phyloP scores from a whole-genome alignment of 2,888 invertebrate species.

The Barypeithes pellucidus region DNA sequence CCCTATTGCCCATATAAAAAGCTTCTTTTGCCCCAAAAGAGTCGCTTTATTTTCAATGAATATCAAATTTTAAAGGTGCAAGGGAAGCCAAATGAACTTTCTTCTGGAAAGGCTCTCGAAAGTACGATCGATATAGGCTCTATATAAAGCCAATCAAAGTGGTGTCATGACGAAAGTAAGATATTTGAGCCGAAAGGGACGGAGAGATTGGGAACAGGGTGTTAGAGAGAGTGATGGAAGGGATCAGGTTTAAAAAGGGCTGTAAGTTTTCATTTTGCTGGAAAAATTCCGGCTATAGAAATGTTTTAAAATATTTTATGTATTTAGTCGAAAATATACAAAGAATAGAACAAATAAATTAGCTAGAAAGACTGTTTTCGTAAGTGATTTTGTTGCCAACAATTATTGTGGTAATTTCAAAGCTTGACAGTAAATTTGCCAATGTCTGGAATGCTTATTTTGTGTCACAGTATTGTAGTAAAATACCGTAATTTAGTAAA shows the following conservation, averaged over 20 bases:
- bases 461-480: too few relatives aligned
- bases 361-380: too few relatives aligned
- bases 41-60: slow-evolving; percentile 59
- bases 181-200: slow-evolving; percentile 24
- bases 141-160: slow-evolving; percentile 48
- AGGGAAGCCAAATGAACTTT: slow-evolving; percentile 41
- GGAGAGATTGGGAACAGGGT: slow-evolving; percentile 29
- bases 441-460: too few relatives aligned
- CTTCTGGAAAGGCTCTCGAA: slow-evolving; percentile 29
- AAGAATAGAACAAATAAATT: too few relatives aligned
- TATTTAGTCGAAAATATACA: too few relatives aligned
- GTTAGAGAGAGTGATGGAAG: slow-evolving; percentile 1
- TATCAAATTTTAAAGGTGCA: slow-evolving; percentile 57
- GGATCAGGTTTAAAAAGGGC: slow-evolving; percentile 21
- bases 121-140: slow-evolving; percentile 42
- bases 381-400: too few relatives aligned
- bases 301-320: too few relatives aligned
- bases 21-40: slow-evolving; percentile 9
- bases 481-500: too few relatives aligned
- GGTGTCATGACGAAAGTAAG: slow-evolving; percentile 46
- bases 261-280: slow-evolving; percentile 36
- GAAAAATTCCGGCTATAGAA: not conserved
- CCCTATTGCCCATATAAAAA: slow-evolving; percentile 14
- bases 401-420: too few relatives aligned
- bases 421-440: too few relatives aligned